A percentile compares a stretch with the other conserved stretches of the same genome.
Evolutionary conservation across 2,113 vertebrate genomes (phyloP).

Genomic region (Atlantisia rogersi): DNA sequence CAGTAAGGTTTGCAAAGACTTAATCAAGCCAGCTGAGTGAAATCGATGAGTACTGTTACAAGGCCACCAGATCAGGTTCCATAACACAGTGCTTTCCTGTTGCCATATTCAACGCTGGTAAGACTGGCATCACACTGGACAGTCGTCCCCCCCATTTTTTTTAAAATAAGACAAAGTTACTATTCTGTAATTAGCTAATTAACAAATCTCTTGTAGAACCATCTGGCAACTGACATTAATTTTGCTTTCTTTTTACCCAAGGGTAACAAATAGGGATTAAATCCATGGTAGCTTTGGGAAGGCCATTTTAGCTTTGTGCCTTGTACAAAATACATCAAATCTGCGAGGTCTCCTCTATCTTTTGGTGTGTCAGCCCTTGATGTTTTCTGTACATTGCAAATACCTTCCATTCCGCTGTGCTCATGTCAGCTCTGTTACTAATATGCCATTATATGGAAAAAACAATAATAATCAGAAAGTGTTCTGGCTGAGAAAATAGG

Average conservation of each 20-base stretch:
- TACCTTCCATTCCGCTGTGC: background rate
- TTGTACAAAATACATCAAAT: background rate
- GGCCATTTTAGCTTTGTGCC: background rate
- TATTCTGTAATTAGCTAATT: background rate
- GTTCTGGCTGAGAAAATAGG: background rate
- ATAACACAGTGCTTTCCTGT: background rate
- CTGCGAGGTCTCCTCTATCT: background rate
- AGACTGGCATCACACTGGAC: background rate
- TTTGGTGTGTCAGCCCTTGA: background rate
- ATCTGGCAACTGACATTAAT: background rate
- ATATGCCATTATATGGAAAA: background rate
- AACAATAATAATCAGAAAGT: background rate
- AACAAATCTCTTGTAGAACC: background rate
- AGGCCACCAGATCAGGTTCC: background rate
- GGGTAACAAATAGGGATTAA: background rate
- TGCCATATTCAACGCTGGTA: background rate
- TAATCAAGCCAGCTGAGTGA: background rate
- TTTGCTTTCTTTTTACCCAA: background rate
- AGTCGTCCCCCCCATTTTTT: background rate
- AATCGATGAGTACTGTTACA: background rate
- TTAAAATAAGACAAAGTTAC: background rate
- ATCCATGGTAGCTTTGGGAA: background rate
- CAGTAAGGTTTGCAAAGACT: background rate
- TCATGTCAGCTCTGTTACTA: background rate
- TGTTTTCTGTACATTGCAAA: background rate